Conservation (phyloP, 1,140 invertebrate species). For the Diabrotica virgifera region DNA sequence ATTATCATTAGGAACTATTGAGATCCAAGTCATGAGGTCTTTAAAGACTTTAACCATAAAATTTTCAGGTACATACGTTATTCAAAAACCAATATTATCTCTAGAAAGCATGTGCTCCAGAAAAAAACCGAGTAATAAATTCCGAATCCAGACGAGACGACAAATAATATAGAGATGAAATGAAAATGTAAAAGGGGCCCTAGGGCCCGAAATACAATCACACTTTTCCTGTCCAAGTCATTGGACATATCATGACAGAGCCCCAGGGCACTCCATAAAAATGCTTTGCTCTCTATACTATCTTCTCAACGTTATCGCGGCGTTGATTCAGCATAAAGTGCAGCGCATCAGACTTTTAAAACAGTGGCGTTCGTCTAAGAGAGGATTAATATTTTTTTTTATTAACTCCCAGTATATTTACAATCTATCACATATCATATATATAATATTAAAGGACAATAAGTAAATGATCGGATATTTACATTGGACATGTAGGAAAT, state of each 20-base stretch:
- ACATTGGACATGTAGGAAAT: no score
- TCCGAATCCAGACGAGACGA: not conserved
- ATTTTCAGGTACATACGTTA: no score
- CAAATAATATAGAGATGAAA: not conserved
- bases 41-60: no score
- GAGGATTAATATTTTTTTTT: no score
- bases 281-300: conserved; percentile 1
- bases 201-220: not conserved
- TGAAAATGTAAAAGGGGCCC: not conserved
- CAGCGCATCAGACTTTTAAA: not conserved
- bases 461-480: no score
- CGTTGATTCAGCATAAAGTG: conserved; percentile 2
- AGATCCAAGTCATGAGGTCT: no score
- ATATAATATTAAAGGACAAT: no score
- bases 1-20: no score
- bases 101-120: not conserved
- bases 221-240: conserved; percentile 1
- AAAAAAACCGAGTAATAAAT: not conserved
- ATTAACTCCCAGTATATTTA: no score
- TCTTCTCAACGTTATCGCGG: not conserved
- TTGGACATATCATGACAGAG: not conserved
- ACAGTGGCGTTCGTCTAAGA: not conserved
- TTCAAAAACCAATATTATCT: no score
- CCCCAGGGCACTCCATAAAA: conserved; percentile 1
- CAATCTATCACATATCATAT: no score